phyloP scores from a whole-genome alignment of 37 sponge, comb jelly and placozoan genomes.

The Eunapius fragilis region DNA sequence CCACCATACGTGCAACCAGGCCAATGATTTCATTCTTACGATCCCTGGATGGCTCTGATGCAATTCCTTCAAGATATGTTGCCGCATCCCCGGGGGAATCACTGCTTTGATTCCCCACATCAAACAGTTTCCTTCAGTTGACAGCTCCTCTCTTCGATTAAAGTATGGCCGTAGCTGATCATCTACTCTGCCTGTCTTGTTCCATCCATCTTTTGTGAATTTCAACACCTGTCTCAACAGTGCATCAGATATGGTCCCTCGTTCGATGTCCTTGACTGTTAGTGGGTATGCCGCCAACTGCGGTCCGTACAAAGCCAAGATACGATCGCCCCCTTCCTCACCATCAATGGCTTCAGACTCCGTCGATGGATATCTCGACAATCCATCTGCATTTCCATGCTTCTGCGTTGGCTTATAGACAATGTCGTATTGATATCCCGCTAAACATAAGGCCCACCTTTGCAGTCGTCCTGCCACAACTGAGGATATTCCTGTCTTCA shows the following conservation, averaged over 20 bases:
- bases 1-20: conserved; percentile 43
- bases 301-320: neutral
- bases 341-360: neutral
- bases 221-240: conserved; percentile 41
- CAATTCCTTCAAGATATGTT: neutral
- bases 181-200: neutral
- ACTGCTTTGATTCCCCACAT: neutral
- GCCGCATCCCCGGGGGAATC: conserved; percentile 4
- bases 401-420: conserved; percentile 40
- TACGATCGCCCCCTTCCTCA: neutral
- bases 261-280: neutral
- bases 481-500: conserved; percentile 26
- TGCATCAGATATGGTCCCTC: conserved; percentile 19
- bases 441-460: conserved; percentile 51
- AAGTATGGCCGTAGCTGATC: neutral
- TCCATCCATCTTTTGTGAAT: conserved; percentile 19
- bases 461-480: conserved; percentile 33
- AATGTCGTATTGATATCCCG: conserved; percentile 29
- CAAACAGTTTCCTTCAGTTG: neutral
- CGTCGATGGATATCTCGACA: conserved; percentile 31
- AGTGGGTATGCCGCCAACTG: conserved; percentile 10
- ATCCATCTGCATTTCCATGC: conserved; percentile 58
- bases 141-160: neutral
- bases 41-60: conserved; percentile 22
- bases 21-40: conserved; percentile 6